A percentile compares a stretch with the other conserved stretches of the same genome.
Evolutionary conservation across 2,113 vertebrate species (phyloP).

Genomic region (Synchiropus splendidus): DNA sequence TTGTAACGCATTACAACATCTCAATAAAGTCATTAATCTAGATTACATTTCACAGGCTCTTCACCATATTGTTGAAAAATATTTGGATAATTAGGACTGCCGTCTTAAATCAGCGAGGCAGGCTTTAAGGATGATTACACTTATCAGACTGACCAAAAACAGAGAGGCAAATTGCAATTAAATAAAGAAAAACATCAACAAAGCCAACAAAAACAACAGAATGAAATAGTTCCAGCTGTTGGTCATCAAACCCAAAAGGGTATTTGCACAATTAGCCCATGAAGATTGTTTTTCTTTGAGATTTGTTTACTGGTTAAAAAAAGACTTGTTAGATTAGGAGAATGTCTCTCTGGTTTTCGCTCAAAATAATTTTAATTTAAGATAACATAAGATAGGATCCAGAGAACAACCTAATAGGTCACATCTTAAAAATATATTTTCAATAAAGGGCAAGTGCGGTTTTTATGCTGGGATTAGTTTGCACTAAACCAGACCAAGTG

Average conservation of each 20-base stretch:
- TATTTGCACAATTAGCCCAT: conserved; percentile 26
- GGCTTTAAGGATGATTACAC: neutral
- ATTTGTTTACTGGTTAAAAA: too few species aligned
- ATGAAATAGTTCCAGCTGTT: conserved; percentile 11
- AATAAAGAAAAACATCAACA: neutral
- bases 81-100: conserved; percentile 4
- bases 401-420: too few species aligned
- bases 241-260: conserved; percentile 3
- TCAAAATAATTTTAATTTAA: too few species aligned
- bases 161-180: conserved; percentile 8
- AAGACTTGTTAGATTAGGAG: neutral
- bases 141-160: conserved; percentile 8
- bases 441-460: too few species aligned
- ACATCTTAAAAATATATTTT: too few species aligned
- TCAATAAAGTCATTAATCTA: conserved; percentile 9
- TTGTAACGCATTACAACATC: conserved; percentile 12
- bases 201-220: conserved; percentile 16
- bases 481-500: too few species aligned
- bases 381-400: too few species aligned
- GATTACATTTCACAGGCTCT: conserved; percentile 1
- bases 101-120: neutral
- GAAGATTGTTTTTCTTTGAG: too few species aligned
- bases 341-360: too few species aligned
- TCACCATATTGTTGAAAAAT: neutral
- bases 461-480: too few species aligned